Evolutionary conservation across 1,140 invertebrate genomes (phyloP), one percentile per base, ranked within the genome.

Genomic region (Berghia stephanieae): DNA sequence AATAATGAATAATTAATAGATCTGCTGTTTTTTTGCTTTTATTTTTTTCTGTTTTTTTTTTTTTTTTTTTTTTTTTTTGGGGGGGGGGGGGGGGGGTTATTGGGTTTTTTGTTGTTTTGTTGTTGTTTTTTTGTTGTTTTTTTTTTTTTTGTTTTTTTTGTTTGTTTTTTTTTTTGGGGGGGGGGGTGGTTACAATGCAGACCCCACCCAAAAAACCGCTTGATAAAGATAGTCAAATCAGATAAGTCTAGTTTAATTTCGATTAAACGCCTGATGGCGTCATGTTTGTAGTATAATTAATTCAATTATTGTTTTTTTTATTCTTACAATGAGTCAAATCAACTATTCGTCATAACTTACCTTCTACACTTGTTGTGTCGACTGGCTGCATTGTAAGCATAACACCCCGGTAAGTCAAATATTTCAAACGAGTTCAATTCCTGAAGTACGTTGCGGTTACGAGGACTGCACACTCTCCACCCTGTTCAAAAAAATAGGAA

Each of bases 311-410:
- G 3, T 24, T 6, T 60, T 38, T 66, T 34, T 31, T 52, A 49
- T 40, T 40, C 27, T 57, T n/a, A n/a, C 42, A 70, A 57, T n/a
- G 27, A 31, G 24, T 42, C 21, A 72, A 73, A 18, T 31, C 8
- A 49, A 60, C 34, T 44, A 10, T 71, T 6, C 18, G 42, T 68
- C 5, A 43, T 6, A 24, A 52, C 78, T 74, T 78, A 87, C 86
- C 82, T 86, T 68, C 77, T 81, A 78, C 86, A 87, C 27, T 77
- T 78, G 57, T 80, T 84, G n/a, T 70, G 78, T 18, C 75, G 77
- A 44, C 83, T 85, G 16, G 82, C 85, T 42, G 83, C 85, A 78
- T 88, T 88, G 80, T 86, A 86, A 42, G 85, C 86, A 75, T 85
- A 88, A 72, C 86, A 88, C 21, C 86, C 86, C 1, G 80, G 38